Evolutionary conservation across 2,888 invertebrate genomes (phyloP).

Genomic region (Scotopteryx bipunctaria): DNA sequence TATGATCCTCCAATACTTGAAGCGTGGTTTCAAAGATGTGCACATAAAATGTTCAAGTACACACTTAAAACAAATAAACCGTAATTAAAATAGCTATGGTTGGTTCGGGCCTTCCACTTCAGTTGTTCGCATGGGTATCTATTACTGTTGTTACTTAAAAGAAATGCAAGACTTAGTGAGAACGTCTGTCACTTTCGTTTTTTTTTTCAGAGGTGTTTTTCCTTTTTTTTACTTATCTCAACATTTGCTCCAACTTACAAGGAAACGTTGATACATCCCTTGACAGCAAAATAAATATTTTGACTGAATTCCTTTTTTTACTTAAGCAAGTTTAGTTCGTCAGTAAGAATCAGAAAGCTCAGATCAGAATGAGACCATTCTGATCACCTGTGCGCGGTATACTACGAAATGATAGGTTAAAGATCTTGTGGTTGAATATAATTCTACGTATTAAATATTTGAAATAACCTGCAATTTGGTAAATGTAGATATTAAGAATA

Average conservation of each 20-base stretch:
- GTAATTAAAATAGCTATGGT: conserved; percentile 61
- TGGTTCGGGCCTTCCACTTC: conserved; percentile 50
- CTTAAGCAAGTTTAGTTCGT: too few species aligned
- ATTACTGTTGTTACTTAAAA: conserved; percentile 44
- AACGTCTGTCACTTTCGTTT: background rate
- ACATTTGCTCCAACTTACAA: background rate
- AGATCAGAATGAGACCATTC: too few species aligned
- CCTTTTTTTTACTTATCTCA: background rate
- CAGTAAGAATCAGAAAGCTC: too few species aligned
- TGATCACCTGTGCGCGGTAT: conserved; percentile 38
- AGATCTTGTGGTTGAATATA: conserved; percentile 42
- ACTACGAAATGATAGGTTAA: conserved; percentile 50
- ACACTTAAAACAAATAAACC: conserved; percentile 54
- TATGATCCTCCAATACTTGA: conserved; percentile 43
- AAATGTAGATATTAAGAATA: conserved; percentile 35
- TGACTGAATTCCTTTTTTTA: too few species aligned
- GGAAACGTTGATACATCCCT: background rate
- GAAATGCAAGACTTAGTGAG: conserved; percentile 38
- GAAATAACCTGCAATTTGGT: conserved; percentile 42
- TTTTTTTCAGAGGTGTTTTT: too few species aligned
- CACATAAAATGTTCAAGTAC: conserved; percentile 55
- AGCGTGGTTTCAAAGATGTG: conserved; percentile 47
- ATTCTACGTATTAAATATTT: conserved; percentile 47
- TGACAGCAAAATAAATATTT: background rate
- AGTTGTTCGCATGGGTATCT: conserved; percentile 51